A percentile compares a stretch with the other conserved stretches of the same genome.
phyloP scores from a whole-genome alignment of 2,113 vertebrate species.

The Sceloporus tristichus region DNA sequence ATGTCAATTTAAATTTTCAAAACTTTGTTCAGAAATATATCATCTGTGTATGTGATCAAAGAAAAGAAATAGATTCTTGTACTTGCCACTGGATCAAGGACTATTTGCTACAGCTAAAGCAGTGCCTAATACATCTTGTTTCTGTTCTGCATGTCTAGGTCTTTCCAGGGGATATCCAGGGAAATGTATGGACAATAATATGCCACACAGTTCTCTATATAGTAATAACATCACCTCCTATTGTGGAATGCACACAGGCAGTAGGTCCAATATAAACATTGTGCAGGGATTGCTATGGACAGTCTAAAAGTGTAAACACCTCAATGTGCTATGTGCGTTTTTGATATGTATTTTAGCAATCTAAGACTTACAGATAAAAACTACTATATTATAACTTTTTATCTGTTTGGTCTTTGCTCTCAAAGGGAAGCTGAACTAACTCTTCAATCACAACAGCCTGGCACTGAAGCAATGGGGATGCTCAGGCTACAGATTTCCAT shows the following conservation, averaged over 20 bases:
- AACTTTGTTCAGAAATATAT: not conserved
- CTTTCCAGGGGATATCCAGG: not conserved
- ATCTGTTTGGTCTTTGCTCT: not conserved
- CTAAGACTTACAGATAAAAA: accelerated
- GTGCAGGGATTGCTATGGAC: not conserved
- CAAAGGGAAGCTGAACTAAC: too few species aligned
- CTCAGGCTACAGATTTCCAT: not conserved
- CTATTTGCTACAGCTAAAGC: not conserved
- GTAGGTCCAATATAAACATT: not conserved
- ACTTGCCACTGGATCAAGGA: not conserved
- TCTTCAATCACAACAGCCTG: not conserved
- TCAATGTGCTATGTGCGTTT: accelerated
- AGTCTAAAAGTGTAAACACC: not conserved
- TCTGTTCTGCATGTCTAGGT: not conserved
- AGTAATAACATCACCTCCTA: not conserved
- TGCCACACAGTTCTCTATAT: not conserved
- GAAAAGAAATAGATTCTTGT: not conserved
- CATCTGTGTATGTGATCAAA: not conserved
- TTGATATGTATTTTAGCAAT: not conserved
- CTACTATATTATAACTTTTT: accelerated
- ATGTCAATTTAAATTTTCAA: not conserved
- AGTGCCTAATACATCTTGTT: not conserved
- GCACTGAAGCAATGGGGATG: not conserved
- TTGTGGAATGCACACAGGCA: not conserved
- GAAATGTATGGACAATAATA: not conserved